These are phyloP conservation scores for Metopia argyrocephala DNA, from an alignment of 2,888 invertebrate genomes.

Conservation along the genomic window DNA sequence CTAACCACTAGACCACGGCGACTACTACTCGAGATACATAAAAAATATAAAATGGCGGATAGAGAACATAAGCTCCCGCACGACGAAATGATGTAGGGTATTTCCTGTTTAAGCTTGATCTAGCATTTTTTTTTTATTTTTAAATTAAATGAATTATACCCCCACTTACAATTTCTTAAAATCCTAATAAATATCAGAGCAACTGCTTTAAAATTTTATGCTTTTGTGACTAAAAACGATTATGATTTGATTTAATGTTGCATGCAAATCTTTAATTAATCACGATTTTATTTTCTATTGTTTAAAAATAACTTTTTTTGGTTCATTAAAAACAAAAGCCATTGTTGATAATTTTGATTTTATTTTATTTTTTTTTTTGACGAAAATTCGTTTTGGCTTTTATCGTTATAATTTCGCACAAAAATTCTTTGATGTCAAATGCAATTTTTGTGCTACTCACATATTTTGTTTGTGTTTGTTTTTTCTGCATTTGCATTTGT, in stretches of 20 bases:
- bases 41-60: no score
- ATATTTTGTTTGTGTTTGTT: not conserved
- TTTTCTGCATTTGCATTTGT: not conserved
- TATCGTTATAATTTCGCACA: constrained; percentile 5
- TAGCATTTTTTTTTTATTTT: no score
- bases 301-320: not conserved
- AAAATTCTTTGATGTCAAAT: constrained; percentile 47
- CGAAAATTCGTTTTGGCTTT: not conserved
- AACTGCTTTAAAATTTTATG: not conserved
- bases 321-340: not conserved
- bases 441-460: constrained; percentile 18
- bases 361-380: no score
- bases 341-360: constrained; percentile 20
- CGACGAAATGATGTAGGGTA: no score
- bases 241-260: not conserved
- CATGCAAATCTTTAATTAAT: constrained; percentile 1
- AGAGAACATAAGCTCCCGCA: no score
- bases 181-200: no score
- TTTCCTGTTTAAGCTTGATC: no score
- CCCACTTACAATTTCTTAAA: no score
- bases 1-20: no score
- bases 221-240: not conserved
- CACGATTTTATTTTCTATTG: constrained; percentile 35
- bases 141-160: no score
- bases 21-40: no score